These are phyloP conservation scores for Takifugu flavidus DNA, from an alignment of 2,113 vertebrate genomes.

Conservation along the genomic window DNA sequence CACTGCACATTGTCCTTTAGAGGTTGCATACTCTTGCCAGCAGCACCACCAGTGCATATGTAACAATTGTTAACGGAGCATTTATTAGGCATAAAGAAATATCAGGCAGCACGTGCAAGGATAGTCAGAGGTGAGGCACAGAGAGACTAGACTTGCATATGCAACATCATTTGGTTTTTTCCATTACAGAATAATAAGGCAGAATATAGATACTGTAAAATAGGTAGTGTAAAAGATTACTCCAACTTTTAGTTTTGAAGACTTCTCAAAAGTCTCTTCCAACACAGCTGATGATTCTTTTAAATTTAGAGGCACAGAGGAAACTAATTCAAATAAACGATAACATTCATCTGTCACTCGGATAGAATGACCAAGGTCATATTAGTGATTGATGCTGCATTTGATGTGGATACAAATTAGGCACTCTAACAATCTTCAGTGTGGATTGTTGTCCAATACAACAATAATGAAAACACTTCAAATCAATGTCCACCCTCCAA, in stretches of 20 bases:
- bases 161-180: slow-evolving; percentile 52
- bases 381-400: background rate
- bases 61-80: slow-evolving; percentile 44
- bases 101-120: slow-evolving; percentile 52
- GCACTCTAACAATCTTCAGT: slow-evolving; percentile 36
- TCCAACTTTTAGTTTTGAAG: slow-evolving; percentile 22
- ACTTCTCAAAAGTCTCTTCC: slow-evolving; percentile 21
- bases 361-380: background rate
- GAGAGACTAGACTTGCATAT: slow-evolving; percentile 39
- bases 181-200: slow-evolving; percentile 48
- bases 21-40: slow-evolving; percentile 48
- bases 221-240: slow-evolving; percentile 26
- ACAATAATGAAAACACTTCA: slow-evolving; percentile 53
- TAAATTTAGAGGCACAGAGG: slow-evolving; percentile 42
- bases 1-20: slow-evolving; percentile 49
- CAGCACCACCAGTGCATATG: slow-evolving; percentile 61
- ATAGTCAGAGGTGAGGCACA: slow-evolving; percentile 41
- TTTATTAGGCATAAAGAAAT: slow-evolving; percentile 28
- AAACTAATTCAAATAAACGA: background rate
- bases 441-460: slow-evolving; percentile 40
- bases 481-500: slow-evolving; percentile 52
- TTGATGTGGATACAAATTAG: slow-evolving; percentile 19
- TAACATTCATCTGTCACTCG: background rate
- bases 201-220: slow-evolving; percentile 30
- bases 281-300: slow-evolving; percentile 35